A percentile compares a stretch with the other conserved stretches of the same genome.
Evolutionary conservation across 1,140 invertebrate genomes (phyloP).

Genomic region (Onthophagus taurus): DNA sequence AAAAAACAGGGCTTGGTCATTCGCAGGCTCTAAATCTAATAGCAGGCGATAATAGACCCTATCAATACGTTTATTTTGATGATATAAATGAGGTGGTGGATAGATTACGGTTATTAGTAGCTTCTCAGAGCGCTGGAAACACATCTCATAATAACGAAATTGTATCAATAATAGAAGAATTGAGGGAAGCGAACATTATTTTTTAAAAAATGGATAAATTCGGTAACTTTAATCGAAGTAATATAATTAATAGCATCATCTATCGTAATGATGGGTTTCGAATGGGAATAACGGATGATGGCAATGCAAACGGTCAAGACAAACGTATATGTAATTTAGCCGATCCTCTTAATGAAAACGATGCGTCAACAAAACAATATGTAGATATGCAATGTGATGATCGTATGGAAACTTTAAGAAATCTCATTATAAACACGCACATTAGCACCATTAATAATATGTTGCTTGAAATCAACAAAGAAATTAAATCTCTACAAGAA

Average conservation of each 20-base stretch:
- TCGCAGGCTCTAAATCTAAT: no score
- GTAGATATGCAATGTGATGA: no score
- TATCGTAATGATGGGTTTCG: constrained; percentile 20
- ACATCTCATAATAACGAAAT: constrained; percentile 34
- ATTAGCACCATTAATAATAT: no score
- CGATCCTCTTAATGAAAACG: constrained; percentile 27
- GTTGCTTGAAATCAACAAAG: no score
- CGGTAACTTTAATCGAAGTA: neutral
- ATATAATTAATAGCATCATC: constrained; percentile 24
- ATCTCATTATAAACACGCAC: no score
- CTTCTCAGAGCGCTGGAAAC: constrained; percentile 30
- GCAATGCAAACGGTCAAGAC: constrained; percentile 18
- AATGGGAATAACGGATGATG: no score
- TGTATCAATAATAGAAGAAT: constrained; percentile 25
- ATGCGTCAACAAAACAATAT: constrained; percentile 29
- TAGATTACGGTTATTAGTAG: constrained; percentile 3
- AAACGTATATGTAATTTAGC: constrained; percentile 27
- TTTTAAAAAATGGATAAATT: constrained; percentile 3
- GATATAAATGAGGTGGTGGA: constrained; percentile 10
- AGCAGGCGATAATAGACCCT: neutral
- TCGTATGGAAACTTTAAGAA: no score
- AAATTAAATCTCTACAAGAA: no score
- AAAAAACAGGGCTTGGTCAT: no score
- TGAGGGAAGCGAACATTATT: constrained; percentile 23
- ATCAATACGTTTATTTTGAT: constrained; percentile 10